These are phyloP conservation scores for Camelus bactrianus DNA, from an alignment of 2,113 vertebrate species.

Conservation along the genomic window DNA sequence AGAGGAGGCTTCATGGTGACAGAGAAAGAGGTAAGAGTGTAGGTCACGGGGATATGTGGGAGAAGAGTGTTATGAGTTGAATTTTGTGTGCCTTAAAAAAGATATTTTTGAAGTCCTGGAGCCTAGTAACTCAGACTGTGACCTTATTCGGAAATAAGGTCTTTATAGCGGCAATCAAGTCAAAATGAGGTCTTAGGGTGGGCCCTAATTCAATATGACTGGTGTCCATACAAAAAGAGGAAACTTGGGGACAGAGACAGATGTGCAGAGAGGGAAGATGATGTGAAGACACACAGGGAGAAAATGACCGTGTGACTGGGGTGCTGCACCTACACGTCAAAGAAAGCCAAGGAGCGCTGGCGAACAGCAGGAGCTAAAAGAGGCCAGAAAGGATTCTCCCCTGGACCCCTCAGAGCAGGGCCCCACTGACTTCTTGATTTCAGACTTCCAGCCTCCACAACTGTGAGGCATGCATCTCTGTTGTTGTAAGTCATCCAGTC, in stretches of 20 bases:
- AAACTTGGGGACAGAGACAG: background rate
- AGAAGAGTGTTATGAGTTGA: background rate
- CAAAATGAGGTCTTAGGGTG: background rate
- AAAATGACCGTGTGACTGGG: background rate
- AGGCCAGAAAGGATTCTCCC: background rate
- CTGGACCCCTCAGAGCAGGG: background rate
- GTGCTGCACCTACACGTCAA: background rate
- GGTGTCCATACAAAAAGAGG: background rate
- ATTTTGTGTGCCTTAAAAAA: background rate
- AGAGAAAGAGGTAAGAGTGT: background rate
- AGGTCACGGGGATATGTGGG: background rate
- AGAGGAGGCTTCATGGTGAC: background rate
- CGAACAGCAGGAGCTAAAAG: no score
- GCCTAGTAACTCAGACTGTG: background rate
- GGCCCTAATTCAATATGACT: background rate
- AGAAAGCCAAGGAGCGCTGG: background rate
- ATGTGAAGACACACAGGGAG: background rate
- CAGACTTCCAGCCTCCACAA: background rate
- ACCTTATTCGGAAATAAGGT: background rate
- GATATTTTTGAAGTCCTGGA: background rate
- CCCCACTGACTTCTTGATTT: background rate
- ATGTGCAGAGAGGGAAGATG: rapidly evolving
- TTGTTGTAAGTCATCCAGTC: background rate
- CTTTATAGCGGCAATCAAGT: background rate
- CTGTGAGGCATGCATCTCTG: background rate